Evolutionary conservation across 2,113 vertebrate species (phyloP).

Genomic region (Panurus biarmicus): DNA sequence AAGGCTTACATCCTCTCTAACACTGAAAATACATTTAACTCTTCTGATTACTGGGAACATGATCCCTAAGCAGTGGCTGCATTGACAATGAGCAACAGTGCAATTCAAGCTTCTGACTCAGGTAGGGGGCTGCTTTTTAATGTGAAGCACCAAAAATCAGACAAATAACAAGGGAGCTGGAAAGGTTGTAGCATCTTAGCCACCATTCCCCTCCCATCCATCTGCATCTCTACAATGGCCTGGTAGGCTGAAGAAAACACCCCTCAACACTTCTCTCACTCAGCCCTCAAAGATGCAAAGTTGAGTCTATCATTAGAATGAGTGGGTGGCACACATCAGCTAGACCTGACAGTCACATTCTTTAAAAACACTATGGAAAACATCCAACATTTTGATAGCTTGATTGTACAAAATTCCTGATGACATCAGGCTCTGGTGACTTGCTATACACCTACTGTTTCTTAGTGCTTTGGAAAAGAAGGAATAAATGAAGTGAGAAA

Average conservation of each 20-base stretch:
- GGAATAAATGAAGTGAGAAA: slow-evolving; percentile 73
- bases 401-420: slow-evolving; percentile 49
- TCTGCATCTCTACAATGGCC: neutral
- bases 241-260: neutral
- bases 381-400: slow-evolving; percentile 46
- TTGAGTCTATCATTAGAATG: slow-evolving; percentile 66
- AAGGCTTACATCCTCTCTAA: neutral
- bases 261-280: neutral
- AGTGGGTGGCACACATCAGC: slow-evolving; percentile 40
- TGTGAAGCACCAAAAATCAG: neutral
- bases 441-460: slow-evolving; percentile 24
- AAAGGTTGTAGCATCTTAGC: neutral
- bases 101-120: neutral
- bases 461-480: slow-evolving; percentile 41
- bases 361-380: slow-evolving; percentile 59
- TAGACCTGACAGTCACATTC: slow-evolving; percentile 55
- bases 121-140: neutral
- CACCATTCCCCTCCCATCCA: neutral
- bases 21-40: neutral
- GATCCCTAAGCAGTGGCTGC: neutral
- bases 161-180: neutral
- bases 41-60: neutral
- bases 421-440: slow-evolving; percentile 42
- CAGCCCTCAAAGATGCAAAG: slow-evolving; percentile 28
- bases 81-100: neutral